These are phyloP conservation scores for Ceuthmochares aereus DNA, from an alignment of 2,113 vertebrate genomes.

Conservation along the genomic window DNA sequence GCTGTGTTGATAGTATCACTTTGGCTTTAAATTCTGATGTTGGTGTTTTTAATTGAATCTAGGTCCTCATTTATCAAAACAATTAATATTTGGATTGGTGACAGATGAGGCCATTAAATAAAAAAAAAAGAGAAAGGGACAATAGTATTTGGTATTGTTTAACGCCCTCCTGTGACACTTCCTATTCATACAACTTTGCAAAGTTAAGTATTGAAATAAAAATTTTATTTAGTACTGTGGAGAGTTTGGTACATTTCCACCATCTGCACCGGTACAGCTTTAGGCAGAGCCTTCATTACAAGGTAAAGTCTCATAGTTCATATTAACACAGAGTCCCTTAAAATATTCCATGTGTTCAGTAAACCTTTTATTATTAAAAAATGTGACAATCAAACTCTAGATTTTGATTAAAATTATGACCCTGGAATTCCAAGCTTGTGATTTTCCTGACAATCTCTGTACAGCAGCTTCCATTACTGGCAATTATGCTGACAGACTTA, in stretches of 20 bases:
- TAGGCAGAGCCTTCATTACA: neutral
- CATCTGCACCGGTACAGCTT: neutral
- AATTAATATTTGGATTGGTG: neutral
- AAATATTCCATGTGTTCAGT: neutral
- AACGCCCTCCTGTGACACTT: neutral
- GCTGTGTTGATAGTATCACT: neutral
- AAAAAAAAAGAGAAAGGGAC: neutral
- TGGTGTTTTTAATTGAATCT: neutral
- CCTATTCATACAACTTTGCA: neutral
- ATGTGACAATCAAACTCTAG: neutral
- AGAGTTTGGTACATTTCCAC: neutral
- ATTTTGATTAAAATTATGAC: conserved; percentile 27
- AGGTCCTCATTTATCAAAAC: neutral
- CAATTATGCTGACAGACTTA: conserved; percentile 5
- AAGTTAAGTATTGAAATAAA: neutral
- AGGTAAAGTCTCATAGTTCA: neutral
- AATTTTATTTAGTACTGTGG: neutral
- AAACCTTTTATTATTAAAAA: conserved; percentile 13
- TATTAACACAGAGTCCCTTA: neutral
- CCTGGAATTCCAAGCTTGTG: neutral
- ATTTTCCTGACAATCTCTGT: conserved; percentile 34
- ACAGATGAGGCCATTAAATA: neutral
- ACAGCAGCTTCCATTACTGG: conserved; percentile 33
- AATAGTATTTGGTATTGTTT: neutral
- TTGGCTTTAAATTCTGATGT: neutral